Conservation (phyloP, 2,113 vertebrate genomes). For the Hydrolagus affinis region DNA sequence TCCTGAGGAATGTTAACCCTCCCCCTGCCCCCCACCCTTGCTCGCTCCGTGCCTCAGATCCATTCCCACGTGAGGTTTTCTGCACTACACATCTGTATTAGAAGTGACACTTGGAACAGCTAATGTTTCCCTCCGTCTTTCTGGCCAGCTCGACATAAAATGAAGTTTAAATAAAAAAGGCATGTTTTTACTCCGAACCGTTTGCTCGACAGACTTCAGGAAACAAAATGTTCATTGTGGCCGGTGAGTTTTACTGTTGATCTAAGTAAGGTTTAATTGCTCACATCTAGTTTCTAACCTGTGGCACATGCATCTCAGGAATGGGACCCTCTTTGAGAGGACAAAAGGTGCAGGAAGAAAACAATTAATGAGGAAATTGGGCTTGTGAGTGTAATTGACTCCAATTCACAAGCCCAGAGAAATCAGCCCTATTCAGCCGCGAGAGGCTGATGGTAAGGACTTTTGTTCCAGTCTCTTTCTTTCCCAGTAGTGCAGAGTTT, state of each 20-base stretch:
- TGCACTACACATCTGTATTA: neutral
- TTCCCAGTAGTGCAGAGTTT: slow-evolving; percentile 20
- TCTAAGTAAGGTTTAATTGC: slow-evolving; percentile 25
- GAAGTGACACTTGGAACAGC: neutral
- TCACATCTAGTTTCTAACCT: slow-evolving; percentile 28
- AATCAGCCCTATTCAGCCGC: slow-evolving; percentile 26
- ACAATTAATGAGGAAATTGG: slow-evolving; percentile 33
- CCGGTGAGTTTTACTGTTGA: slow-evolving; percentile 13
- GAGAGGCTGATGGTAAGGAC: slow-evolving; percentile 16
- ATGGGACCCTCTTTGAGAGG: slow-evolving; percentile 23
- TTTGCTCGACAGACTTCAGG: slow-evolving; percentile 2
- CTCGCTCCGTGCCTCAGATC: neutral
- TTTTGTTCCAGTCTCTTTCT: slow-evolving; percentile 26
- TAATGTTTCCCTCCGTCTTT: neutral
- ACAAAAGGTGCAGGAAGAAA: slow-evolving; percentile 31
- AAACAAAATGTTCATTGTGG: slow-evolving; percentile 30
- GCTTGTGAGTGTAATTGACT: slow-evolving; percentile 32
- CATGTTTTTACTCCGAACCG: slow-evolving; percentile 25
- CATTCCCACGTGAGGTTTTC: neutral
- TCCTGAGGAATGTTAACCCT: slow-evolving; percentile 16
- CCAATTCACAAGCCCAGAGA: slow-evolving; percentile 31
- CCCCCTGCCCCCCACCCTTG: neutral
- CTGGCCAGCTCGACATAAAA: neutral
- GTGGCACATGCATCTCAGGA: slow-evolving; percentile 30
- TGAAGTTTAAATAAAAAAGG: slow-evolving; percentile 18